phyloP scores from a whole-genome alignment of 2,888 invertebrate genomes.

The Chymomyza amoena region DNA sequence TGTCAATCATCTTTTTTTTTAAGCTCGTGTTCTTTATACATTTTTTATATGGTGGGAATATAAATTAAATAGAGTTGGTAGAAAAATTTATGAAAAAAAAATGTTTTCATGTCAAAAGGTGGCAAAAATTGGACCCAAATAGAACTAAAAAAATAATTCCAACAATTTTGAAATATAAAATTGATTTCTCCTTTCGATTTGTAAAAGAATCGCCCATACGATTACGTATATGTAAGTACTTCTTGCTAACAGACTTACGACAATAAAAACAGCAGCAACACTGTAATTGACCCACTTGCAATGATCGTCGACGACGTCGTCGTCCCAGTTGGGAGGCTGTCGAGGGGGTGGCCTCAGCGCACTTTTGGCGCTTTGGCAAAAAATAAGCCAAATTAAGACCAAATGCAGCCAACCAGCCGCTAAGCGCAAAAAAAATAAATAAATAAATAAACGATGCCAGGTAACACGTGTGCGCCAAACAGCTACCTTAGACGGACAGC shows the following conservation, averaged over 20 bases:
- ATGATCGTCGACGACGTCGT: slow-evolving; percentile 29
- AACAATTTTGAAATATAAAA: too few relatives aligned
- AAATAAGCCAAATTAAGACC: slow-evolving; percentile 19
- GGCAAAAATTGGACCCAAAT: too few relatives aligned
- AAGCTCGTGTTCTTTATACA: too few relatives aligned
- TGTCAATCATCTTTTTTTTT: too few relatives aligned
- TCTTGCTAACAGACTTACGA: slow-evolving; percentile 35
- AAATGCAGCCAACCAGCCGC: slow-evolving; percentile 30
- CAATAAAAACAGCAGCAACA: slow-evolving; percentile 33
- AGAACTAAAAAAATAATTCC: too few relatives aligned
- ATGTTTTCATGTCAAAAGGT: too few relatives aligned
- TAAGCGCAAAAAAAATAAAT: slow-evolving; percentile 13
- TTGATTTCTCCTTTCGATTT: too few relatives aligned
- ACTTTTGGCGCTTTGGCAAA: slow-evolving; percentile 23
- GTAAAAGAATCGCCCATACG: neutral
- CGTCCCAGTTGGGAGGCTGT: slow-evolving; percentile 2
- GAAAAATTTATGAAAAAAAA: too few relatives aligned
- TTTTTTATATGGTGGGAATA: too few relatives aligned
- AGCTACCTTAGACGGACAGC: slow-evolving; percentile 9
- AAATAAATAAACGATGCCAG: neutral
- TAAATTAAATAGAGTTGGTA: too few relatives aligned
- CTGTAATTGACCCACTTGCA: slow-evolving; percentile 68
- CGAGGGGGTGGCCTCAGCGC: slow-evolving; percentile 14
- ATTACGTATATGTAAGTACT: slow-evolving; percentile 23
- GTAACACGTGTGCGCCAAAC: slow-evolving; percentile 59